A percentile compares a stretch with the other conserved stretches of the same genome.
Evolutionary conservation across 1,140 invertebrate species (phyloP).

Genomic region (Diprion similis): DNA sequence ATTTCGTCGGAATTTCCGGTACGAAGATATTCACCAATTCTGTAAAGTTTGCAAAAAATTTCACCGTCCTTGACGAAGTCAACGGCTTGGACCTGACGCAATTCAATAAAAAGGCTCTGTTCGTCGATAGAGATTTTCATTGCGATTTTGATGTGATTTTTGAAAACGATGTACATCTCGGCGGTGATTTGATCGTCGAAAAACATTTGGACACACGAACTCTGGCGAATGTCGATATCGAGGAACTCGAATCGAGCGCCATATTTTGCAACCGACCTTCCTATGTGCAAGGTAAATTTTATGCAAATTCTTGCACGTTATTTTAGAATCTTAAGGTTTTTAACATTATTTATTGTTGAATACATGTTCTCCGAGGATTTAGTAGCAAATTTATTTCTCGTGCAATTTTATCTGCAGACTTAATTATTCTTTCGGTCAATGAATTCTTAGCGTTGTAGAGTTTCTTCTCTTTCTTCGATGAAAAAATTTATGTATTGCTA

Average conservation of each 20-base stretch:
- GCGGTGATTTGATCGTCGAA: conserved; percentile 28
- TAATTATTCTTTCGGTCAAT: too few species aligned
- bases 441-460: too few species aligned
- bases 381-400: too few species aligned
- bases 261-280: conserved; percentile 30
- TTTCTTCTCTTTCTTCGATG: too few species aligned
- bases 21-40: conserved; percentile 36
- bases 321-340: too few species aligned
- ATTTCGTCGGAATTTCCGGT: conserved; percentile 32
- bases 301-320: not conserved
- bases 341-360: too few species aligned
- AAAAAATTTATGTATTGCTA: too few species aligned
- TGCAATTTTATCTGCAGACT: too few species aligned
- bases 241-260: conserved; percentile 30
- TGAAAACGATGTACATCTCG: conserved; percentile 28
- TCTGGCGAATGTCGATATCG: conserved; percentile 37
- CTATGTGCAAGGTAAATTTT: conserved; percentile 30
- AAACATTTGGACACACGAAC: conserved; percentile 26
- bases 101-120: conserved; percentile 39
- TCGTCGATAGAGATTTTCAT: conserved; percentile 33
- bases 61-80: conserved; percentile 25
- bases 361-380: too few species aligned
- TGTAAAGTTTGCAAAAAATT: conserved; percentile 31
- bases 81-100: conserved; percentile 39
- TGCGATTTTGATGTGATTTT: conserved; percentile 36